phyloP scores from a whole-genome alignment of 2,797 vertebrate genomes.

The Leucoraja ocellata region DNA sequence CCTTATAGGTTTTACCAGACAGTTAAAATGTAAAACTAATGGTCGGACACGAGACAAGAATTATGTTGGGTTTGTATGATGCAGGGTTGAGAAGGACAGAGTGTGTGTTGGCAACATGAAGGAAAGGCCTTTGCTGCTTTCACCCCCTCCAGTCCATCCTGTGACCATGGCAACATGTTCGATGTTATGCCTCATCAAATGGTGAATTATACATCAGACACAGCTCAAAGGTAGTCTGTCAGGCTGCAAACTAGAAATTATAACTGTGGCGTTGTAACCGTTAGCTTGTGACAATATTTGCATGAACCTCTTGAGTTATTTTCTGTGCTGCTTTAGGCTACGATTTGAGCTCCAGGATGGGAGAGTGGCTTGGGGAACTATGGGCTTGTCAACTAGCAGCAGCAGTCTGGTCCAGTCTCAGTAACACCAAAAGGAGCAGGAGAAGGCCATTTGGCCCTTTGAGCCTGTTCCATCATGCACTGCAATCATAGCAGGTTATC shows the following conservation, averaged over 20 bases:
- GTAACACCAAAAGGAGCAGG: not conserved
- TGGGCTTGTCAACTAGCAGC: not conserved
- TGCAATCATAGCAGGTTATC: no score
- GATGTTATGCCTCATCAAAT: not conserved
- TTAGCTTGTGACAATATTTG: not conserved
- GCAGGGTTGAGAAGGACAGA: not conserved
- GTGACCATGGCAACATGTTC: not conserved
- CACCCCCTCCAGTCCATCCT: not conserved
- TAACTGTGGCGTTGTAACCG: not conserved
- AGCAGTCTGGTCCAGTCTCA: not conserved
- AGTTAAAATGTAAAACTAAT: not conserved
- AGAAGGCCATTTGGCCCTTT: no score
- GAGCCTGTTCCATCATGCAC: no score
- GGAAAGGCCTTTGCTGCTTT: not conserved
- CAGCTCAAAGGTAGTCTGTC: not conserved
- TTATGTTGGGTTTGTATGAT: not conserved
- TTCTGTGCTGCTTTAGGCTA: not conserved
- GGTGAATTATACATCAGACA: not conserved
- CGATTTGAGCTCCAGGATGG: not conserved
- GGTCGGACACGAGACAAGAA: not conserved
- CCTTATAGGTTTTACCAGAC: not conserved
- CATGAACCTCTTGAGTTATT: not conserved
- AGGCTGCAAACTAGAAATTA: not conserved
- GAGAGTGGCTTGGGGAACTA: not conserved
- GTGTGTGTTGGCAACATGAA: not conserved